Evolutionary conservation across 2,888 invertebrate genomes (phyloP).

Genomic region (Cheilosia grossa): DNA sequence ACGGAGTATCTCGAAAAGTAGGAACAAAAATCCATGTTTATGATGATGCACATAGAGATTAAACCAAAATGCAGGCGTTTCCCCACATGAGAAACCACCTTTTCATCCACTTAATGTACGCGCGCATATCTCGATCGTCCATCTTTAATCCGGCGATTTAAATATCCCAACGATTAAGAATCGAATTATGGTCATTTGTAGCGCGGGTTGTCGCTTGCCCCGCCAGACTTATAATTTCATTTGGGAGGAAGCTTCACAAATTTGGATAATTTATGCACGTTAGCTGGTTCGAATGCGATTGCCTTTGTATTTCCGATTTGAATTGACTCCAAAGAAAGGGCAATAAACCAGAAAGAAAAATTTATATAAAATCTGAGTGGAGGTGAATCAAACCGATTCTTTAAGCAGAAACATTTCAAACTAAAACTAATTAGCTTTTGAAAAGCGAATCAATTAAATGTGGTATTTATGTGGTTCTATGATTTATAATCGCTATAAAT

Average conservation of each 20-base stretch:
- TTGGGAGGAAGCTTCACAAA: conserved; percentile 13
- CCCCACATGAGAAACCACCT: conserved; percentile 29
- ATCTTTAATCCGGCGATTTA: conserved; percentile 62
- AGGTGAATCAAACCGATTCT: neutral
- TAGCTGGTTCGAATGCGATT: conserved; percentile 38
- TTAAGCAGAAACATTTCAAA: conserved; percentile 21
- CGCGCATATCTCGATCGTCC: conserved; percentile 44
- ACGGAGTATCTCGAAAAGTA: neutral
- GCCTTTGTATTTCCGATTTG: neutral
- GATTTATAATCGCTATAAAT: conserved; percentile 48
- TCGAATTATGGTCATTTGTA: conserved; percentile 68
- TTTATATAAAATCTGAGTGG: neutral
- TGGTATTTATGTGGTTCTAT: conserved; percentile 39
- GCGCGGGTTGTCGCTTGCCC: conserved; percentile 44
- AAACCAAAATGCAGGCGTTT: conserved; percentile 55
- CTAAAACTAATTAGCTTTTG: conserved; percentile 45
- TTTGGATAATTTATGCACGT: conserved; percentile 60
- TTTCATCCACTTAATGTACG: conserved; percentile 42
- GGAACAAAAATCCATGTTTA: conserved; percentile 14
- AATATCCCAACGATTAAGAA: conserved; percentile 62
- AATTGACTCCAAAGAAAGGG: conserved; percentile 14
- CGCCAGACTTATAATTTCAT: conserved; percentile 33
- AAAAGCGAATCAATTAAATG: conserved; percentile 49
- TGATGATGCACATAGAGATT: conserved; percentile 35
- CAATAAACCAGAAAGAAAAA: conserved; percentile 28